These are phyloP conservation scores for Brachionus plicatilis DNA, from an alignment of 1,140 invertebrate species.

Conservation along the genomic window DNA sequence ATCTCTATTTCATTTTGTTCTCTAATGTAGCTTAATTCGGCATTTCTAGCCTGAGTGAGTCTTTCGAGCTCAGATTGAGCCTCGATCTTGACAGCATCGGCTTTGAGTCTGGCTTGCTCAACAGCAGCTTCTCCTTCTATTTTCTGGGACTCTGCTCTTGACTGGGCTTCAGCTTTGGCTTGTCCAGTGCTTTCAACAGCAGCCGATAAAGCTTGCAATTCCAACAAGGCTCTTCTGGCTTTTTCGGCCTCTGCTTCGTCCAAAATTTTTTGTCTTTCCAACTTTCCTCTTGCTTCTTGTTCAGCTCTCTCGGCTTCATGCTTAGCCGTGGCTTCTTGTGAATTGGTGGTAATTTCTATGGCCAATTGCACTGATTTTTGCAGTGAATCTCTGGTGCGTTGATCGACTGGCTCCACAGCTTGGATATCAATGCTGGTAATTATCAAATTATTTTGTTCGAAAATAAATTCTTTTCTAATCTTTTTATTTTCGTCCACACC, in stretches of 20 bases:
- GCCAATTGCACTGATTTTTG: conserved; percentile 53
- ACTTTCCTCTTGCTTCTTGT: conserved; percentile 58
- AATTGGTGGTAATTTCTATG: conserved; percentile 54
- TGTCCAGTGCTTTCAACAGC: conserved; percentile 56
- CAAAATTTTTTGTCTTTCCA: conserved; percentile 58
- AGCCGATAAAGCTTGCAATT: conserved; percentile 53
- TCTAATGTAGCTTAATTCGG: conserved; percentile 55
- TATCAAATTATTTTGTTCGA: conserved; percentile 43
- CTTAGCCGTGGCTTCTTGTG: conserved; percentile 47
- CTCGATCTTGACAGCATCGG: conserved; percentile 58
- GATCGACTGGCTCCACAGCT: conserved; percentile 51
- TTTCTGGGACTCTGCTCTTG: conserved; percentile 56
- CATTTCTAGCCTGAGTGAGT: conserved; percentile 55
- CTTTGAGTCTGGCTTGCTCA: conserved; percentile 58
- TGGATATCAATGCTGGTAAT: conserved; percentile 51
- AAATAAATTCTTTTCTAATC: conserved; percentile 42
- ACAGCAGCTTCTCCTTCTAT: conserved; percentile 60
- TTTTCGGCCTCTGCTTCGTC: conserved; percentile 59
- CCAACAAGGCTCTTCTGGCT: conserved; percentile 54
- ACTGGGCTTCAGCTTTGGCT: conserved; percentile 59
- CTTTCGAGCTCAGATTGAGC: conserved; percentile 57
- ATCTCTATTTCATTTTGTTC: conserved; percentile 58
- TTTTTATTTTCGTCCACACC: conserved; percentile 42
- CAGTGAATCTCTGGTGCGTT: conserved; percentile 51
- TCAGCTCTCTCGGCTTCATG: conserved; percentile 60